Base-by-base conservation (phyloP, 1,140 invertebrate species). In the Drosophila nasuta region DNA sequence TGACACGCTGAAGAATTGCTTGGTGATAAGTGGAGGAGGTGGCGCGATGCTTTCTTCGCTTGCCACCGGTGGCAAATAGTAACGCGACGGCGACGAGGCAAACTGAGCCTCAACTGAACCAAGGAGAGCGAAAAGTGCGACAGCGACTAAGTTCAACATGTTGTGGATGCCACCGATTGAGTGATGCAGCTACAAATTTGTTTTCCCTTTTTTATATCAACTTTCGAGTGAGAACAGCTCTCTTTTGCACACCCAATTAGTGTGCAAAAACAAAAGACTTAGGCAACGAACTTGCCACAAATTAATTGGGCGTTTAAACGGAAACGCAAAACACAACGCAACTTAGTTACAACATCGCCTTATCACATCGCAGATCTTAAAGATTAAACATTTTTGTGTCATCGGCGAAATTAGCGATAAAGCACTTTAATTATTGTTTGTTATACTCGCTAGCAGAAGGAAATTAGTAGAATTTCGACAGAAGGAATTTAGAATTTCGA, bases 1-100 rank as follows among this genome's bases (percentile, higher is more conserved):
- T 0, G 91, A 82, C 1, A 92, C 52, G 28, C 69, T 74, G 13
- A 82, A 92, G 60, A 92, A 92, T 13, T 92, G 82, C 38, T 92
- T 92, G 6, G 79, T 87, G 15, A 92, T 75, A 1, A 92, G 59
- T 4, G 91, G 86, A 7, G 56, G 17, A 33, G 46, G 30, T 5
- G 45, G 46, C 4, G 43, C 3, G 1, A 20, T 0, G 43, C n/a
- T 75, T 10, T 70, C 4, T 15, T 46, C 41, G 2, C 68, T 60
- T 6, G 62, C 57, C 33, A 67, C 46, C 1, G 86, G 75, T 1
- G 91, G 91, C 17, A 92, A 38, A 66, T 92, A 92, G 66, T 62
- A 54, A 28, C 75, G 68, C 20, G 83, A 68, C 33, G 69, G 25
- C 28, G 46, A 60, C 11, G 45, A 25, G 20, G 20, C 2, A 35